phyloP scores from a whole-genome alignment of 2,113 vertebrate genomes.

The Corydoras sp. region DNA sequence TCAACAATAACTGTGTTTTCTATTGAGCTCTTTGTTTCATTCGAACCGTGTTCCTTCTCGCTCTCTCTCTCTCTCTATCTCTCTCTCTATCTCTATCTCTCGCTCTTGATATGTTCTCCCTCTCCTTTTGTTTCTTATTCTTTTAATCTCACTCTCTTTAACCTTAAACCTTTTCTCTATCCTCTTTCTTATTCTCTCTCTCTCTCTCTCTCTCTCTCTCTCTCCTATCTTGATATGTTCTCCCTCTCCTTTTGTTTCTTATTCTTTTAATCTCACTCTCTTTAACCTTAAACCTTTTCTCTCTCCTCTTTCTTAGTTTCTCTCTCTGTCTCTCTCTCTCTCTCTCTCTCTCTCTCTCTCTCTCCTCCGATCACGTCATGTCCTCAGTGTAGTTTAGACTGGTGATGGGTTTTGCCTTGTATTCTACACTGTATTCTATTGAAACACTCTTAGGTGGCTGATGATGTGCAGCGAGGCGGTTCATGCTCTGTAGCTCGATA shows the following conservation, averaged over 20 bases:
- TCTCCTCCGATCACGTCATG: conserved; percentile 25
- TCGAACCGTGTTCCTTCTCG: conserved; percentile 26
- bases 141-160: conserved; percentile 39
- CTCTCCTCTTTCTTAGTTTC: not conserved
- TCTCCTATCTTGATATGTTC: not conserved
- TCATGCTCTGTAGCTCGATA: conserved; percentile 80
- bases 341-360: not conserved
- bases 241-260: conserved; percentile 37
- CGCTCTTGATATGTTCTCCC: not conserved
- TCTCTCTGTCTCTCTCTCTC: conserved; percentile 34
- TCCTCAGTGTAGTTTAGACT: conserved; percentile 74
- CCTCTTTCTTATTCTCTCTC: not conserved
- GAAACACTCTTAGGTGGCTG: conserved; percentile 56
- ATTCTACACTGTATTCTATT: conserved; percentile 83
- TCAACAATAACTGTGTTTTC: conserved; percentile 76
- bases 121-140: conserved; percentile 1
- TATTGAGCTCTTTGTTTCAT: conserved; percentile 60
- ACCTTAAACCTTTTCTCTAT: conserved; percentile 28
- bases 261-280: conserved; percentile 18
- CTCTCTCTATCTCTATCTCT: conserved; percentile 1
- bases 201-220: conserved; percentile 11
- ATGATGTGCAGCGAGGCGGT: conserved; percentile 67
- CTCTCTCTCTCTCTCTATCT: conserved; percentile 20
- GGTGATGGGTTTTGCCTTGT: conserved; percentile 79
- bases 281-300: conserved; percentile 7